Evolutionary conservation across 2,888 invertebrate species (phyloP).

Genomic region (Hypsopygia costalis): DNA sequence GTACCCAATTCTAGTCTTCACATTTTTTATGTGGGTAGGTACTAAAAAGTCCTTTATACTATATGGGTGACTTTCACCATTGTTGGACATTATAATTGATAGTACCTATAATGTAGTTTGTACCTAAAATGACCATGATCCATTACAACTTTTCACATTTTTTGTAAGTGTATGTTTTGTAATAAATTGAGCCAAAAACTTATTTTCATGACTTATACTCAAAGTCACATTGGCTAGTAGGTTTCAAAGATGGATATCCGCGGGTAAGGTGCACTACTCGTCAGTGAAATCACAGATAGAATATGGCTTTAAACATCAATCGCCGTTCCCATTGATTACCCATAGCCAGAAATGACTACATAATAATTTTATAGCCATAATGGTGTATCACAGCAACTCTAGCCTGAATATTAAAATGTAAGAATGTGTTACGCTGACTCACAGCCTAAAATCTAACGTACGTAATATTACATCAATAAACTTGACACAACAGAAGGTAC

Average conservation of each 20-base stretch:
- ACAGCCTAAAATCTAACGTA: conserved; percentile 74
- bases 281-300: conserved; percentile 67
- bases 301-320: conserved; percentile 44
- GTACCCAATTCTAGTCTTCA: too few species aligned
- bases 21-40: too few species aligned
- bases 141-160: too few species aligned
- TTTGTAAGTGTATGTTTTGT: background rate
- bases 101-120: too few species aligned
- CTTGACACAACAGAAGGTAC: conserved; percentile 48
- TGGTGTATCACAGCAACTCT: conserved; percentile 79
- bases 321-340: conserved; percentile 35
- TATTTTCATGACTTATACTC: background rate
- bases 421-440: conserved; percentile 72
- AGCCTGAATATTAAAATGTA: conserved; percentile 74
- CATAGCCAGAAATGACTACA: conserved; percentile 62
- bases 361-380: conserved; percentile 69
- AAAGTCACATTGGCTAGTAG: conserved; percentile 29
- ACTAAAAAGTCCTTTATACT: too few species aligned
- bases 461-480: conserved; percentile 52
- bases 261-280: conserved; percentile 47
- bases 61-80: too few species aligned
- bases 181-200: background rate
- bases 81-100: too few species aligned
- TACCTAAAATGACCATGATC: too few species aligned
- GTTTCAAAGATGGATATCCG: conserved; percentile 24